Evolutionary conservation across 2,888 invertebrate species (phyloP), one percentile per base, ranked within the genome.

Genomic region (Aspidiotus rigidus): DNA sequence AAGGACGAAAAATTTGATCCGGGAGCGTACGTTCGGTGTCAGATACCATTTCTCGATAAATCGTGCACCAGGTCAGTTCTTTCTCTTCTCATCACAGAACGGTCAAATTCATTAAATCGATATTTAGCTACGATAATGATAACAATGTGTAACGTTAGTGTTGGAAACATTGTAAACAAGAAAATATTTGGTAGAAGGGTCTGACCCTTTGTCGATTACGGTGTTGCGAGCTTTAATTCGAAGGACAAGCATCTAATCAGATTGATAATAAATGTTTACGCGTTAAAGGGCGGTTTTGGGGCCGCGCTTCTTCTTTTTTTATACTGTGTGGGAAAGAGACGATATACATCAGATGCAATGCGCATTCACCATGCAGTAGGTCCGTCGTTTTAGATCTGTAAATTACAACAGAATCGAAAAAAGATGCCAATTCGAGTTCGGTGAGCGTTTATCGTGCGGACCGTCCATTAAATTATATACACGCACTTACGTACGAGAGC

Each of bases 51-150:
- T 28, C 16, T 39, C 16, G 63, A 63, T 63, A 63, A 63, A 63
- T 63, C 63, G 63, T 63, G 8, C 28, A 39, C 53, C 54, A 53
- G 53, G 15, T 8, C 10, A 53, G 17, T 16, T 16, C 28, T 9
- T 16, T 9, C n/a, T 41, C 15, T 56, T 17, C 16, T 13, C 53
- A n/a, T 53, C 39, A 8, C 55, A 8, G n/a, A 53, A 64, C 55
- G 64, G 64, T 64, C 64, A 64, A 64, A 64, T 64, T 64, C 64
- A 64, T 64, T 64, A 64, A 64, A 64, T 64, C 64, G 64, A 64
- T 64, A 64, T 64, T 64, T 49, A 64, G 54, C 64, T 40, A 40
- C 55, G 64, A 55, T 55, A 55, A 64, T 64, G 54, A 64, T 49
- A 13, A 64, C 64, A 63, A 63, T 63, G 39, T 53, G 63, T 63